Percentiles rank a stretch among this genome's conserved stretches.
Evolutionary conservation across 2,888 invertebrate species (phyloP).

Genomic region (Cinara cedri): DNA sequence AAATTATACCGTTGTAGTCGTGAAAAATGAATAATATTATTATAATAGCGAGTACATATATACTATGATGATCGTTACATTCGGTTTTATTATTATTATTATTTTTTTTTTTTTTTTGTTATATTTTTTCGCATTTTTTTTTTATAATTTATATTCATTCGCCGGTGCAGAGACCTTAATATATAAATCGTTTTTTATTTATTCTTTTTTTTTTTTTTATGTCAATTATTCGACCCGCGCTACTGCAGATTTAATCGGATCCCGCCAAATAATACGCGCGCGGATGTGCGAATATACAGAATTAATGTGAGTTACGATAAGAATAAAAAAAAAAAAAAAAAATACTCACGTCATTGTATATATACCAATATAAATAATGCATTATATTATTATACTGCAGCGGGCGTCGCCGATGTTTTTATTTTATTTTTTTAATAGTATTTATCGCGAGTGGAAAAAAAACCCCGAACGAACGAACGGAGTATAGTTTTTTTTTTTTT

Average conservation of each 20-base stretch:
- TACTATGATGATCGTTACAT: slow-evolving; percentile 10
- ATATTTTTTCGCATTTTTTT: slow-evolving; percentile 3
- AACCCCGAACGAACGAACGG: not conserved
- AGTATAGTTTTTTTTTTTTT: not conserved
- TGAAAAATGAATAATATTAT: not conserved
- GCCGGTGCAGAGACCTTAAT: not conserved
- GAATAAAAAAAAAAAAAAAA: slow-evolving; percentile 25
- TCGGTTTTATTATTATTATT: slow-evolving; percentile 1
- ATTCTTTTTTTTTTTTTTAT: not conserved
- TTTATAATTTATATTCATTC: not conserved
- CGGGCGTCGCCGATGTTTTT: no score
- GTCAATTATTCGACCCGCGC: slow-evolving; percentile 43
- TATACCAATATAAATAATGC: not conserved
- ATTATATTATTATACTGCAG: no score
- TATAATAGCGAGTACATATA: not conserved
- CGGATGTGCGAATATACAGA: slow-evolving; percentile 26
- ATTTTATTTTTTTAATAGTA: not conserved
- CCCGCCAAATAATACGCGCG: slow-evolving; percentile 44
- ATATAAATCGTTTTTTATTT: slow-evolving; percentile 36
- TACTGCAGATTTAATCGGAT: slow-evolving; percentile 26
- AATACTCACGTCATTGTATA: not conserved
- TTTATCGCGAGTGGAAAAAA: slow-evolving; percentile 13
- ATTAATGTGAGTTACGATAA: slow-evolving; percentile 46
- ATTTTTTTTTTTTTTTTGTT: slow-evolving; percentile 34
- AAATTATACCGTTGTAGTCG: no score